Evolutionary conservation across 1,140 invertebrate species (phyloP).

Genomic region (Drosophila pseudoananassae): DNA sequence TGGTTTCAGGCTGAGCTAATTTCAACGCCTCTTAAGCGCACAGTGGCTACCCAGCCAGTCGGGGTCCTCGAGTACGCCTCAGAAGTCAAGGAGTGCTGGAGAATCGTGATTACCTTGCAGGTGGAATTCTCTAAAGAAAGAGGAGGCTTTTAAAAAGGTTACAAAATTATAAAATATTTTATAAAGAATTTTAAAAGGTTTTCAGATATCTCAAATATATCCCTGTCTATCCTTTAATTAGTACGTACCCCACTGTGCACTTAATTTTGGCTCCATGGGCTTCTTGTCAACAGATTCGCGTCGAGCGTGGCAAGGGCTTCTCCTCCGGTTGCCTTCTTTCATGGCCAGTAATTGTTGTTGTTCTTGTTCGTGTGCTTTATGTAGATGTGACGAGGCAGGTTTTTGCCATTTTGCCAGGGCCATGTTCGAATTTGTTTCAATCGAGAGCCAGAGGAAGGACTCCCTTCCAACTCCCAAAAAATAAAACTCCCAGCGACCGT

Average conservation of each 20-base stretch:
- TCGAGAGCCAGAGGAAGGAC: conserved; percentile 16
- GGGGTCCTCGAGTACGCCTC: conserved; percentile 10
- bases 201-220: too few species aligned
- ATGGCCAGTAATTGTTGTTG: conserved; percentile 53
- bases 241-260: conserved; percentile 37
- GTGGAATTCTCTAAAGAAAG: too few species aligned
- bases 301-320: conserved; percentile 17
- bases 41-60: conserved; percentile 51
- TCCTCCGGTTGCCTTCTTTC: conserved; percentile 15
- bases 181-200: too few species aligned
- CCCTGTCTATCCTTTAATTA: background rate
- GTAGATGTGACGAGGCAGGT: conserved; percentile 57
- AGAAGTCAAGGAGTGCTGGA: conserved; percentile 43
- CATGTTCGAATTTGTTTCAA: conserved; percentile 81
- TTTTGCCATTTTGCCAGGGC: conserved; percentile 53
- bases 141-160: too few species aligned
- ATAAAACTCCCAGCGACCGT: background rate
- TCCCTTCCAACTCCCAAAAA: background rate
- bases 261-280: conserved; percentile 38
- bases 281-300: conserved; percentile 52
- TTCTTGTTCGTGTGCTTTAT: conserved; percentile 40
- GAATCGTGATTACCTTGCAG: background rate
- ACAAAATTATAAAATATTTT: too few species aligned
- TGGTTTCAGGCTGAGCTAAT: conserved; percentile 56
- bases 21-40: conserved; percentile 77